phyloP scores from a whole-genome alignment of 2,113 vertebrate genomes.

The Balaenoptera acutorostrata region DNA sequence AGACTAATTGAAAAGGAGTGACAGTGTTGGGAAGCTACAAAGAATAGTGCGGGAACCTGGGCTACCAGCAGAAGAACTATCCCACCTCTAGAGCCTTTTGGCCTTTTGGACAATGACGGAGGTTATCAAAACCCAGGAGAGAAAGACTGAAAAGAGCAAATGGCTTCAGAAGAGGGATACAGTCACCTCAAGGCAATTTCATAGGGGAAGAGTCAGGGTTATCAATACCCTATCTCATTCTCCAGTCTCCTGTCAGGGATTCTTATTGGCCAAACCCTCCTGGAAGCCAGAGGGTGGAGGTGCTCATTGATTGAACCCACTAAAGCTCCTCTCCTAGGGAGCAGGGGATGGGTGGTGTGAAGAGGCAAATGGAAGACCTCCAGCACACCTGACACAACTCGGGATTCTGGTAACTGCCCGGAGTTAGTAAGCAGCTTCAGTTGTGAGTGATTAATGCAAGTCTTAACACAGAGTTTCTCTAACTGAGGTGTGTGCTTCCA shows the following conservation, averaged over 20 bases:
- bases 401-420: background rate
- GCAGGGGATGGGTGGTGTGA: background rate
- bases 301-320: background rate
- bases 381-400: background rate
- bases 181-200: background rate
- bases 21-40: background rate
- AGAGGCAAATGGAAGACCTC: background rate
- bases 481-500: background rate
- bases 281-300: background rate
- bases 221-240: background rate
- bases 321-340: background rate
- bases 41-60: background rate
- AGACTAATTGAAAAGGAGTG: background rate
- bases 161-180: background rate
- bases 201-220: background rate
- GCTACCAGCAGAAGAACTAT: background rate
- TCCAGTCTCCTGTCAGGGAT: background rate
- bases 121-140: background rate
- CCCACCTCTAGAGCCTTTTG: background rate
- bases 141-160: background rate
- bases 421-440: background rate
- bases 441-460: background rate
- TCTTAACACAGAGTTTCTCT: background rate
- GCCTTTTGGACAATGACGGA: background rate
- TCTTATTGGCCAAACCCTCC: background rate